phyloP scores from a whole-genome alignment of 1,140 invertebrate genomes.

The Musca domestica region DNA sequence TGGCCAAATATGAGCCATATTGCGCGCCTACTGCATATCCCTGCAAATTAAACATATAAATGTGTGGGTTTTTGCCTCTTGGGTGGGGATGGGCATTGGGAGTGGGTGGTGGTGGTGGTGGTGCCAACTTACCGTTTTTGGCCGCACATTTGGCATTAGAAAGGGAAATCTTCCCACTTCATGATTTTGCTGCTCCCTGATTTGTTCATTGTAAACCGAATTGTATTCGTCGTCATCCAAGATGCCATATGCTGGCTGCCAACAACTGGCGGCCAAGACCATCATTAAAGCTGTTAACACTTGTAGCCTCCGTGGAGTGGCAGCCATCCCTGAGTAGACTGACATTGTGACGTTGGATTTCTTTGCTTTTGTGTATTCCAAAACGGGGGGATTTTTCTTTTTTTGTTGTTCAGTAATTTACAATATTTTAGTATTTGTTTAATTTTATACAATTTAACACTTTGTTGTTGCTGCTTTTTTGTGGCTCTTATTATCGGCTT shows the following conservation, averaged over 20 bases:
- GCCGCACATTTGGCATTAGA: constrained; percentile 70
- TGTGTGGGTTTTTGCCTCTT: too few relatives aligned
- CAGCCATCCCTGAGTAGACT: constrained; percentile 9
- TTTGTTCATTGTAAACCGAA: background rate
- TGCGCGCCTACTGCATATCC: too few relatives aligned
- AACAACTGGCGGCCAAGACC: background rate
- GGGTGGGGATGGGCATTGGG: too few relatives aligned
- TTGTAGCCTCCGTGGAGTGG: background rate
- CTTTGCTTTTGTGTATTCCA: background rate
- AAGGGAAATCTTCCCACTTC: constrained; percentile 58
- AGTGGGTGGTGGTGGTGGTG: background rate
- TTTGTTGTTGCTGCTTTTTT: too few relatives aligned
- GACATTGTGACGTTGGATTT: background rate
- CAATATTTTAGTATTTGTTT: too few relatives aligned
- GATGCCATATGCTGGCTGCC: constrained; percentile 11
- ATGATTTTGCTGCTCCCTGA: background rate
- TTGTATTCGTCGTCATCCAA: constrained; percentile 11
- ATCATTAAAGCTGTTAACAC: constrained; percentile 16
- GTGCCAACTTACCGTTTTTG: constrained; percentile 61
- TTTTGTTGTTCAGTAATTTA: background rate
- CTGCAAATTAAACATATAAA: too few relatives aligned
- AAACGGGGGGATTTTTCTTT: background rate
- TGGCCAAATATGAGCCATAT: too few relatives aligned
- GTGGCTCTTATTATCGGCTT: too few relatives aligned
- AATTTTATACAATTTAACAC: too few relatives aligned